Evolutionary conservation across 2,888 invertebrate species (phyloP), one percentile per base, ranked within the genome.

Genomic region (Parnassius glacialis): DNA sequence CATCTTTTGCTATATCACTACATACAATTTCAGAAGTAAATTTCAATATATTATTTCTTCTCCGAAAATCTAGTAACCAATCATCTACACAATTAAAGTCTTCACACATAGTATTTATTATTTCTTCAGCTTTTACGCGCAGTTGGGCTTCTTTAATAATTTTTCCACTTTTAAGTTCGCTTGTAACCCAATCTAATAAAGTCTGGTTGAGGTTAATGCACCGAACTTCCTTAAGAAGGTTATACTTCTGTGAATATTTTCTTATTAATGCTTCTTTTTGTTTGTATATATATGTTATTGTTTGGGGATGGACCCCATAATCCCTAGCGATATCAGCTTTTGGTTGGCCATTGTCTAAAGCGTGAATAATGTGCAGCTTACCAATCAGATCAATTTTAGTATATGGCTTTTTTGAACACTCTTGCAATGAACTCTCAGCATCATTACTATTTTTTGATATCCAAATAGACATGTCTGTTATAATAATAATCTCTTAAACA

Each of bases 291-390:
- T 69, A 67, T 47, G 73, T 59, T 44, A 77, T 73, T 50, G 74
- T 76, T 65, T 74, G 73, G 2, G 71, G 74, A 54, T 72, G 69
- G 41, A 78, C 72, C 50, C 77, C 74, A 68, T 75, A 77, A 62
- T 75, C 74, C 64, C 71, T 73, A 16, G 76, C 76, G 61, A 78
- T 67, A 42, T 78, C 78, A 16, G 74, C 65, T 70, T 73, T 75
- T 52, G 73, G 73, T 54, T 74, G 73, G 16, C 78, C 79, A 61
- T 73, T 78, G 59, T 78, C 79, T 59, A 79, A 61, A 51, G 79
- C 76, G 64, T 74, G 73, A 62, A 79, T 78, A 59, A 78, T 70
- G 65, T 74, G 75, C 57, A 79, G 64, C 65, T 78, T 77, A 47
- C 67, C 71, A 52, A 73, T 70, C 54, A 70, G 66, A 61, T 76